Percentiles rank a stretch among this genome's conserved stretches.
Conservation (phyloP, 2,113 vertebrate genomes). For the Montifringilla adamsi region DNA sequence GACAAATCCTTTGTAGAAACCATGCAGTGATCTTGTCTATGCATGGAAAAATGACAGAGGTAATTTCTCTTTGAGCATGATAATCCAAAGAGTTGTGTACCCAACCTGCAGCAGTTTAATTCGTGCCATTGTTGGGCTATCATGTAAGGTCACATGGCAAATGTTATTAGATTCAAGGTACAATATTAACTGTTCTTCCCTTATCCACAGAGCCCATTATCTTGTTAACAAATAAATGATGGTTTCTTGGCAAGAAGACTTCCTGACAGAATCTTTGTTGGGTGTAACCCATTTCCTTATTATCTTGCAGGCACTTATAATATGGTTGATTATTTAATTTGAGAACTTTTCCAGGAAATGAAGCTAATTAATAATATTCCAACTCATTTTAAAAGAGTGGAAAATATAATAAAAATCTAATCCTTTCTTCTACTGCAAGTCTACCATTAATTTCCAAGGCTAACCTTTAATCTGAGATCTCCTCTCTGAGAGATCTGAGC, state of each 20-base stretch:
- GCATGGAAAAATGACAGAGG: background rate
- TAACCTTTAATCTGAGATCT: background rate
- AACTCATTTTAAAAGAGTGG: background rate
- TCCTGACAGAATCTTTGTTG: slow-evolving; percentile 31
- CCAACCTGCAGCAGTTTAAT: background rate
- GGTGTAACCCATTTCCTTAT: slow-evolving; percentile 21
- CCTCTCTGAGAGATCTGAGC: background rate
- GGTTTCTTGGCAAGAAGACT: slow-evolving; percentile 11
- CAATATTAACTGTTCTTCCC: background rate
- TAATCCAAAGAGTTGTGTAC: background rate
- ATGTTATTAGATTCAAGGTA: background rate
- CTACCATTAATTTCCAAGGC: background rate
- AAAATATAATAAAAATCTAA: background rate
- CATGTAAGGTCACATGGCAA: background rate
- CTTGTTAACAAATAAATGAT: background rate
- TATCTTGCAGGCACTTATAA: slow-evolving; percentile 15
- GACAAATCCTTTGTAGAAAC: background rate
- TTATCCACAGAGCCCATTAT: background rate
- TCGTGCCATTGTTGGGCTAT: background rate
- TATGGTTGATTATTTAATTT: slow-evolving; percentile 17
- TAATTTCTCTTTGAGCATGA: background rate
- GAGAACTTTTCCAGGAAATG: background rate
- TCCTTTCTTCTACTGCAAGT: background rate
- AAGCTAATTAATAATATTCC: background rate
- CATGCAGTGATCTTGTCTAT: background rate